Evolutionary conservation across 2,888 invertebrate species (phyloP).

Genomic region (Pemphredon lugubris): DNA sequence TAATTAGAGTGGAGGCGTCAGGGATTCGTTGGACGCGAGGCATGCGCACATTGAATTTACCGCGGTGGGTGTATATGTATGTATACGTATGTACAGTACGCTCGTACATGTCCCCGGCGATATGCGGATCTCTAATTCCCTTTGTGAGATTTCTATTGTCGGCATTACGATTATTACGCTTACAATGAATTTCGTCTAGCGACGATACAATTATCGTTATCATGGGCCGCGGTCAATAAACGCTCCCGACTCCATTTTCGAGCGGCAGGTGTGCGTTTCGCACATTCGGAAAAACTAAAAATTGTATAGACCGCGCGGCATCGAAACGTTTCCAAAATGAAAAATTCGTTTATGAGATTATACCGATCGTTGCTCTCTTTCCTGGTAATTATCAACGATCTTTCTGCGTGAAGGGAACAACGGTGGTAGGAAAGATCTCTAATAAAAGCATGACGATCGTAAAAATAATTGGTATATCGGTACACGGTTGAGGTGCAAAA

Average conservation of each 20-base stretch:
- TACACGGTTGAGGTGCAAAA: too few species aligned
- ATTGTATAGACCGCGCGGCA: neutral
- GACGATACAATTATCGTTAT: conserved; percentile 51
- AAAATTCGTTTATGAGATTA: too few species aligned
- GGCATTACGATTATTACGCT: conserved; percentile 61
- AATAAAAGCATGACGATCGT: too few species aligned
- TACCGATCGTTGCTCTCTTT: too few species aligned
- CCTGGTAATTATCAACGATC: too few species aligned
- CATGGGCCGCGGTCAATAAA: conserved; percentile 43
- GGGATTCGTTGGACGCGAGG: conserved; percentile 33
- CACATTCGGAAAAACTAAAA: neutral
- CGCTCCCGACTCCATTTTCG: conserved; percentile 25
- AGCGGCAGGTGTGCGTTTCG: conserved; percentile 16
- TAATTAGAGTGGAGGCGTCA: conserved; percentile 63
- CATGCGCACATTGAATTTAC: conserved; percentile 46
- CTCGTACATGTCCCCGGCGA: conserved; percentile 5
- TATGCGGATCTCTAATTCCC: conserved; percentile 59
- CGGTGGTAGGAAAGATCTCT: too few species aligned
- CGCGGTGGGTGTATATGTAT: conserved; percentile 7
- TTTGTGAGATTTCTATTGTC: conserved; percentile 57
- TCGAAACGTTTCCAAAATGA: neutral
- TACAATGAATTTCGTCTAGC: conserved; percentile 44
- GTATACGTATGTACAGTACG: too few species aligned
- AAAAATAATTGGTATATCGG: too few species aligned
- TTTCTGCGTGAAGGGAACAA: too few species aligned